Base-by-base conservation (phyloP, 2,113 vertebrate species). In the Bungarus multicinctus region DNA sequence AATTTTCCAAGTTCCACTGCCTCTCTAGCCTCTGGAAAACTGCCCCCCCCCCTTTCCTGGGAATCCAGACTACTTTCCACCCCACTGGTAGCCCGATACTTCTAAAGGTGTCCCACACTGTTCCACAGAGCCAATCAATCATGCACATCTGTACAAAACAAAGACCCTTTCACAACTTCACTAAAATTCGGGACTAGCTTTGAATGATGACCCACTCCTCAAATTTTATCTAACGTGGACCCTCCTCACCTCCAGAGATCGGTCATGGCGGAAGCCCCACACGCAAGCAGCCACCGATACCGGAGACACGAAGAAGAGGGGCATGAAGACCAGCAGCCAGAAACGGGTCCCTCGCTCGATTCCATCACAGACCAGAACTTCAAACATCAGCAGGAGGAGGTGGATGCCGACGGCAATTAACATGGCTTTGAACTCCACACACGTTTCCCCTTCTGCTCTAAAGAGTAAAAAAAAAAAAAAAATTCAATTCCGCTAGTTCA, bases 271-370 rank as follows among this genome's bases (percentile, higher is more conserved):
- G 96, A 99, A 99, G 12, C 99, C 99, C 99, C 99, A 99, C 43
- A 99, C 99, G 1, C 99, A 99, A 0, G 99, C 99, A 5, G 99
- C 99, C 8, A 99, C 99, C 0, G 99, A 99, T 20, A 99, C 99
- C 0, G 99, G 99, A 2, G 99, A 99, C 57, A 99, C 99, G 74
- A 99, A 99, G 98, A 99, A 99, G 14, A 99, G 97, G 0, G 99
- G 99, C 99, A 99, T 99, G 96, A 99, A 99, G 96, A 99, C 99
- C 47, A 99, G 97, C 0, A 99, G 98, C 99, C 99, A 99, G 96
- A 98, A 99, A 95, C 99, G 98, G 89, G 96, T 97, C 81, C 98
- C 99, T 95, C 99, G 97, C 54, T 98, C 98, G 1, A 99, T 98
- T 16, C 99, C 98, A 96, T 99, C 99, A 93, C 99, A 99, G 95